Evolutionary conservation across 2,888 invertebrate species (phyloP).

Genomic region (Drosophila glabriapex): DNA sequence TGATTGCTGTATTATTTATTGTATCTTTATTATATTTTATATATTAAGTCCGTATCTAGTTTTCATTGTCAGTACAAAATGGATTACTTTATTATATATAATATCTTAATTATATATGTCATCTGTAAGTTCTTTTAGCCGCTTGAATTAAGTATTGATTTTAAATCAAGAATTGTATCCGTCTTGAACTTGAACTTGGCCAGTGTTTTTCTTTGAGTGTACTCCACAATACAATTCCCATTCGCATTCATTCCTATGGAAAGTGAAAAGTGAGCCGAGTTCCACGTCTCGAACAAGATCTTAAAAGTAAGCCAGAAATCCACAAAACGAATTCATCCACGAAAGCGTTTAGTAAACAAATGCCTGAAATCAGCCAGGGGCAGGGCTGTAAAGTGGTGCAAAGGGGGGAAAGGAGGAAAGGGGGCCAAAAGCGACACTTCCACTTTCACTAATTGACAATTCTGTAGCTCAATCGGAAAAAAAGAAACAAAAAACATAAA

Average conservation of each 20-base stretch:
- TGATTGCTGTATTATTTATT: too few relatives aligned
- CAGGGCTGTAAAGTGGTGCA: background rate
- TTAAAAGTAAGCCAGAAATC: constrained; percentile 30
- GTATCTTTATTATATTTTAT: too few relatives aligned
- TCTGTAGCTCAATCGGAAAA: constrained; percentile 69
- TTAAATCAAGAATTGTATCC: background rate
- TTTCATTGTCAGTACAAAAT: too few relatives aligned
- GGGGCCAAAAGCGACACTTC: constrained; percentile 56
- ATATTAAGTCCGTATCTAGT: too few relatives aligned
- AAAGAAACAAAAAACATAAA: constrained; percentile 43
- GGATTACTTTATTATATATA: too few relatives aligned
- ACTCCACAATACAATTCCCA: constrained; percentile 5
- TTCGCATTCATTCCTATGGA: constrained; percentile 25
- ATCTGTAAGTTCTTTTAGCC: too few relatives aligned
- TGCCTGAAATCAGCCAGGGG: constrained; percentile 13
- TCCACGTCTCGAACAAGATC: constrained; percentile 51
- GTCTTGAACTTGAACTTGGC: background rate
- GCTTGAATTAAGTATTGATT: too few relatives aligned
- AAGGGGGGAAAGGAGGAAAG: background rate
- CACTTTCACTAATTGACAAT: constrained; percentile 81
- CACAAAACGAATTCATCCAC: constrained; percentile 42
- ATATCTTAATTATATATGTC: too few relatives aligned
- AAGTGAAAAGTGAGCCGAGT: constrained; percentile 49
- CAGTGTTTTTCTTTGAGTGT: background rate
- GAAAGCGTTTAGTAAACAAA: constrained; percentile 64